Percentiles rank a stretch among this genome's conserved stretches.
Evolutionary conservation across 2,113 vertebrate species (phyloP).

Genomic region (Chionis minor): DNA sequence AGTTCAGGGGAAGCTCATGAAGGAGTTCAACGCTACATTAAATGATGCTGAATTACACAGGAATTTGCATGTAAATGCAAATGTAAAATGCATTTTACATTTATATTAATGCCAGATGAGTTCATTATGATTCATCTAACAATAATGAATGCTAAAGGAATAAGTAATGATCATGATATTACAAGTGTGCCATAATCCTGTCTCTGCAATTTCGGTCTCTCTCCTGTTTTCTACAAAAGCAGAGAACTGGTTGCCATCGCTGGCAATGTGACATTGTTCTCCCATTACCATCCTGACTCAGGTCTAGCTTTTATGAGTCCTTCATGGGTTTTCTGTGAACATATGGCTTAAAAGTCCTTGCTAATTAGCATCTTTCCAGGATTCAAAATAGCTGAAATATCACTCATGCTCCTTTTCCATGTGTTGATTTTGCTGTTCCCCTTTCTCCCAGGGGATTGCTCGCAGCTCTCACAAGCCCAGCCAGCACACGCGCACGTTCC

Average conservation of each 20-base stretch:
- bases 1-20: neutral
- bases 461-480: neutral
- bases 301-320: neutral
- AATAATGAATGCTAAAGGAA: conserved; percentile 31
- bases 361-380: neutral
- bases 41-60: neutral
- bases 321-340: neutral
- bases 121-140: conserved; percentile 48
- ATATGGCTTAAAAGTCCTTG: neutral
- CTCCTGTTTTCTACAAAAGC: neutral
- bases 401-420: neutral
- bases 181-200: neutral
- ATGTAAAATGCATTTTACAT: conserved; percentile 51
- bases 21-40: neutral
- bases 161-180: conserved; percentile 12
- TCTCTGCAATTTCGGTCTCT: neutral
- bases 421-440: neutral
- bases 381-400: neutral
- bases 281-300: neutral
- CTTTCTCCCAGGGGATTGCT: neutral
- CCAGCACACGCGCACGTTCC: neutral
- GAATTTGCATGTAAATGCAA: conserved; percentile 48
- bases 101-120: conserved; percentile 45
- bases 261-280: neutral
- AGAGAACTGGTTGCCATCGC: neutral